Evolutionary conservation across 2,113 vertebrate genomes (phyloP).

Genomic region (Reinhardtius hippoglossoides): DNA sequence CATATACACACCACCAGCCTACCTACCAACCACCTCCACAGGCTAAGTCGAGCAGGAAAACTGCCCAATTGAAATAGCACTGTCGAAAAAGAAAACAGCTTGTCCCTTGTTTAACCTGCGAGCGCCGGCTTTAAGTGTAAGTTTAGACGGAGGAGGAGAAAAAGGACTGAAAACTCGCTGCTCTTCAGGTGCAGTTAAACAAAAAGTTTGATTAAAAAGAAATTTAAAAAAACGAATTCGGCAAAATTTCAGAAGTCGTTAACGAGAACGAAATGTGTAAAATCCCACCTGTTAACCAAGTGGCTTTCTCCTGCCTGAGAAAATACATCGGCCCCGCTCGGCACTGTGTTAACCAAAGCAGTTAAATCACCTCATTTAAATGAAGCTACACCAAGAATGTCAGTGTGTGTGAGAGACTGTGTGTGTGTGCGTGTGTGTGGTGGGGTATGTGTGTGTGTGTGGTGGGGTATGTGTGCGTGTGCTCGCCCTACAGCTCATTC

Average conservation of each 20-base stretch:
- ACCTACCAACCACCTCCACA: slow-evolving; percentile 79
- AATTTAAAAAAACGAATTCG: slow-evolving; percentile 11
- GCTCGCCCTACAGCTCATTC: slow-evolving; percentile 70
- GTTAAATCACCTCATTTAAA: slow-evolving; percentile 85
- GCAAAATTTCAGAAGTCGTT: neutral
- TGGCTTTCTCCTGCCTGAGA: slow-evolving; percentile 77
- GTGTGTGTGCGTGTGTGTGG: slow-evolving; percentile 17
- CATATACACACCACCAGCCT: slow-evolving; percentile 61
- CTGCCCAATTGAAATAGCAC: slow-evolving; percentile 67
- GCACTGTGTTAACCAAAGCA: slow-evolving; percentile 77
- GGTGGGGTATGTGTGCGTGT: slow-evolving; percentile 54
- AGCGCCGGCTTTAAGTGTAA: slow-evolving; percentile 37
- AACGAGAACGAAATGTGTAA: slow-evolving; percentile 31
- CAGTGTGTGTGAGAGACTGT: slow-evolving; percentile 29
- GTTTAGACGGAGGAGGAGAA: slow-evolving; percentile 9
- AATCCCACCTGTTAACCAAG: slow-evolving; percentile 84
- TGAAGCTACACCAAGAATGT: slow-evolving; percentile 74
- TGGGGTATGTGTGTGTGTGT: slow-evolving; percentile 62
- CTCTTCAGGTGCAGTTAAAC: slow-evolving; percentile 25
- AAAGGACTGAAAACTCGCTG: slow-evolving; percentile 2
- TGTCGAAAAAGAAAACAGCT: slow-evolving; percentile 55
- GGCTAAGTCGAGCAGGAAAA: slow-evolving; percentile 75
- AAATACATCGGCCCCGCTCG: slow-evolving; percentile 77
- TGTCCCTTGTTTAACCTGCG: slow-evolving; percentile 61
- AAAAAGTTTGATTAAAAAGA: slow-evolving; percentile 19